phyloP scores from a whole-genome alignment of 2,113 vertebrate species.

The Nesogale talazaci region DNA sequence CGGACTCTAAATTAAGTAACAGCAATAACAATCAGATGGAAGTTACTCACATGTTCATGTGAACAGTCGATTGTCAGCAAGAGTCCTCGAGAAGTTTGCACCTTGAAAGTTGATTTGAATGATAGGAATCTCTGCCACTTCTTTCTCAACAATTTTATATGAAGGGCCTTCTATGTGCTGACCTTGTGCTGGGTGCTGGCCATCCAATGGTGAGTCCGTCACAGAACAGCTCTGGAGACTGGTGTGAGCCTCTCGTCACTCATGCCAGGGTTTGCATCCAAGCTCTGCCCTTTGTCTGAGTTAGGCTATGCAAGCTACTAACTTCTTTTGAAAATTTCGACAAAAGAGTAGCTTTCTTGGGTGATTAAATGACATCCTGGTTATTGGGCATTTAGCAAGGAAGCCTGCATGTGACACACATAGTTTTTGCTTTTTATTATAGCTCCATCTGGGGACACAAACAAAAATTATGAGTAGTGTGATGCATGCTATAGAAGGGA shows the following conservation, averaged over 20 bases:
- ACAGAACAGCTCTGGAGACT: neutral
- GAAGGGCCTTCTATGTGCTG: too few relatives aligned
- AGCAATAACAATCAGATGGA: neutral
- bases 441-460: neutral
- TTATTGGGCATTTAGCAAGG: neutral
- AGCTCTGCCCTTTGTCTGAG: neutral
- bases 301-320: neutral
- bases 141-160: neutral
- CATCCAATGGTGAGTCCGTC: neutral
- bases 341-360: neutral
- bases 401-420: too few relatives aligned
- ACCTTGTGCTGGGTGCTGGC: neutral
- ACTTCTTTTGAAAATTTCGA: neutral
- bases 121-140: neutral
- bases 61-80: neutral
- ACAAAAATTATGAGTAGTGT: neutral
- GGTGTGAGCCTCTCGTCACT: neutral
- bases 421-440: neutral
- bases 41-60: neutral
- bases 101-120: neutral
- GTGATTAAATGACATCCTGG: neutral
- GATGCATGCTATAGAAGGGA: neutral
- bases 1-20: neutral
- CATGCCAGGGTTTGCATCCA: neutral
- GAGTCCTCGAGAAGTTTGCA: neutral